Conservation (phyloP, 2,797 vertebrate genomes). For the Eremophila alpestris region DNA sequence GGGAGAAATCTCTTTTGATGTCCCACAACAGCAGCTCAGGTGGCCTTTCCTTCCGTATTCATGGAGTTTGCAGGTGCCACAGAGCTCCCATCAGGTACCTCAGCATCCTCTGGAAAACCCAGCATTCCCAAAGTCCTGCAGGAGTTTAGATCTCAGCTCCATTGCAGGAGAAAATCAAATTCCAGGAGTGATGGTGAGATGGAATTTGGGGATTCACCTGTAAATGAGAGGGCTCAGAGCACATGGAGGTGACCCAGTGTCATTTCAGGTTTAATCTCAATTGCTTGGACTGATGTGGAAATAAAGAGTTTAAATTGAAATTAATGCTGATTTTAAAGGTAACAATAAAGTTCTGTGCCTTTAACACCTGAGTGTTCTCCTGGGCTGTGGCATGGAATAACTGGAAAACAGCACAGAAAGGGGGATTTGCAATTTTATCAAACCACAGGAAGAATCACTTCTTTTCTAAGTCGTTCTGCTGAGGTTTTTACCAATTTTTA, state of each 20-base stretch:
- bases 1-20: not conserved
- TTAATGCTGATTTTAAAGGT: not conserved
- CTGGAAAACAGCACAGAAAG: not conserved
- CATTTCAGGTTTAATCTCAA: not conserved
- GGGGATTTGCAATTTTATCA: not conserved
- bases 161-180: not conserved
- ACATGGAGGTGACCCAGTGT: not conserved
- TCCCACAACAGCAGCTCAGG: not conserved
- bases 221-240: not conserved
- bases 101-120: not conserved
- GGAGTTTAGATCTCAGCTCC: not conserved
- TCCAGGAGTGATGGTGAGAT: not conserved
- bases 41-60: not conserved
- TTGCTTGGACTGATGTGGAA: not conserved
- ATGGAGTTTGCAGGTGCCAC: not conserved
- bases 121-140: not conserved
- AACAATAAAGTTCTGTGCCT: not conserved
- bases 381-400: not conserved
- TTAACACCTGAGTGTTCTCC: not conserved
- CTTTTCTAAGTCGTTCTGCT: not conserved
- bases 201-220: not conserved
- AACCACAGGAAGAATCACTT: accelerated
- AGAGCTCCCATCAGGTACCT: not conserved
- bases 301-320: not conserved
- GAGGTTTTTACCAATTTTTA: accelerated